These are phyloP conservation scores for Drosophila varians DNA, from an alignment of 1,140 invertebrate genomes.

Conservation along the genomic window DNA sequence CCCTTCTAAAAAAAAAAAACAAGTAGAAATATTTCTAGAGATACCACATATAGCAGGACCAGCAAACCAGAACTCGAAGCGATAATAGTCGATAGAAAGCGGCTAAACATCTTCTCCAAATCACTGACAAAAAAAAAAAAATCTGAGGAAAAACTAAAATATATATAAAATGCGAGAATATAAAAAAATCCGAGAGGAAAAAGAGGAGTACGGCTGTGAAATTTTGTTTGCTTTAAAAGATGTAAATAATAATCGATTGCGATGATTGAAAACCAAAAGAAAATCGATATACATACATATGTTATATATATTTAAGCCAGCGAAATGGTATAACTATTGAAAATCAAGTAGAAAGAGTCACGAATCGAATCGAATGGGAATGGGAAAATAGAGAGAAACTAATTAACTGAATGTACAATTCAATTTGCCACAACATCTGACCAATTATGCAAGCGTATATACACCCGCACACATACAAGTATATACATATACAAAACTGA, in stretches of 20 bases:
- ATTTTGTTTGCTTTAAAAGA: constrained; percentile 66
- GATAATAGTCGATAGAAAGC: constrained; percentile 9
- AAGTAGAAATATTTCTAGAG: constrained; percentile 11
- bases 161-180: constrained; percentile 9
- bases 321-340: constrained; percentile 22
- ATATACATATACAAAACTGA: constrained; percentile 25
- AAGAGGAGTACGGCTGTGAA: constrained; percentile 71
- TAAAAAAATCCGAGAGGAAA: constrained; percentile 18
- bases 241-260: constrained; percentile 58
- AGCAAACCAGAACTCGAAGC: constrained; percentile 27
- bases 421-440: constrained; percentile 55
- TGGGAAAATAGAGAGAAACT: constrained; percentile 28
- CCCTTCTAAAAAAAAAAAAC: constrained; percentile 11
- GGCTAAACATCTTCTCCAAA: constrained; percentile 1
- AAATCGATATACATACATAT: constrained; percentile 7
- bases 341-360: constrained; percentile 14
- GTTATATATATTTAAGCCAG: constrained; percentile 20
- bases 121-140: not conserved
- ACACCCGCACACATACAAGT: constrained; percentile 5
- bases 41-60: constrained; percentile 69
- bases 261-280: not conserved
- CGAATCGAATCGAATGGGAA: not conserved
- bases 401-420: constrained; percentile 53
- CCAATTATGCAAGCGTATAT: constrained; percentile 35
- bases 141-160: constrained; percentile 4